phyloP scores from a whole-genome alignment of 2,113 vertebrate genomes.

The Pseudorasbora parva region DNA sequence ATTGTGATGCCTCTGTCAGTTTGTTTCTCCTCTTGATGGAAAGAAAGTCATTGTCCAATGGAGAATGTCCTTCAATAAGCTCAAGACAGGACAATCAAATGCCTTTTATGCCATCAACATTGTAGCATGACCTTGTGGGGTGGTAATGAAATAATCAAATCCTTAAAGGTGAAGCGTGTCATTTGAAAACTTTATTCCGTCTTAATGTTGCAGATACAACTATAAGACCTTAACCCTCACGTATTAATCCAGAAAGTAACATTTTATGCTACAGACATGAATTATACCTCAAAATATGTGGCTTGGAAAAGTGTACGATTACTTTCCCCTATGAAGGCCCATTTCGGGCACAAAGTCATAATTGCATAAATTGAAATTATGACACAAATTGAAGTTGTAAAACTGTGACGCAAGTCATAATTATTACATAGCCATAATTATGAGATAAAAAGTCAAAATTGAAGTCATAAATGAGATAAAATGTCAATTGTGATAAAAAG shows the following conservation, averaged over 20 bases:
- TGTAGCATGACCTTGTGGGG: background rate
- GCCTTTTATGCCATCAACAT: conserved; percentile 41
- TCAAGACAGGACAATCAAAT: conserved; percentile 76
- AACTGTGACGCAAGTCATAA: background rate
- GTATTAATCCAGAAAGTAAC: background rate
- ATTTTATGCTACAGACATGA: background rate
- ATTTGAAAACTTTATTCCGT: background rate
- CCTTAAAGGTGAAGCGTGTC: conserved; percentile 11
- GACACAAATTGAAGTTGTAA: background rate
- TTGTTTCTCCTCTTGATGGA: conserved; percentile 49
- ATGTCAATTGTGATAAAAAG: background rate
- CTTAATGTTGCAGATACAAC: background rate
- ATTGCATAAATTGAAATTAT: background rate
- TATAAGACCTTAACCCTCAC: background rate
- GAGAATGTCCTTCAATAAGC: conserved; percentile 50
- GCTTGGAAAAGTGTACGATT: background rate
- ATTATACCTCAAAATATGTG: background rate
- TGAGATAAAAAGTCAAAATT: background rate
- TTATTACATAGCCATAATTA: background rate
- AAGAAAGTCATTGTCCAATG: conserved; percentile 41
- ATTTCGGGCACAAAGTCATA: background rate
- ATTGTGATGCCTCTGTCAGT: conserved; percentile 38
- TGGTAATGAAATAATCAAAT: background rate
- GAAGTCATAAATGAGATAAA: background rate
- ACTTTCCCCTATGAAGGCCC: background rate